Base-by-base conservation (phyloP, 2,888 invertebrate species). In the Agrotis exclamationis region DNA sequence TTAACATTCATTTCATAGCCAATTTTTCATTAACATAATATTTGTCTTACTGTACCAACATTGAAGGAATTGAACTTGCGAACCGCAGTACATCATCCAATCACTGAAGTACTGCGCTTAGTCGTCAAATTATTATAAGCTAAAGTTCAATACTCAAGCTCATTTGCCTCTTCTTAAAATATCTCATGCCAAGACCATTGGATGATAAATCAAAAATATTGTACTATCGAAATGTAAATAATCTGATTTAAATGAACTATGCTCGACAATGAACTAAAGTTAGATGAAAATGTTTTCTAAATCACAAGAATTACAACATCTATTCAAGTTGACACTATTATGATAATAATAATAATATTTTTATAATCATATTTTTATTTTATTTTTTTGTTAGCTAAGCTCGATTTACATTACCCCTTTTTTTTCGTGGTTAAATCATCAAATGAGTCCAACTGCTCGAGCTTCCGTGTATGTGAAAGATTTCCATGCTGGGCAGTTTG, bases 181-280 rank as follows among this genome's bases (percentile, higher is more conserved):
- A 74, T 68, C 73, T 77, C 79, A 77, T 63, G 60, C 64, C 79
- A 51, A 50, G 67, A 65, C 68, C 62, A 54, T 28, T 16, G 56
- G 16, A 59, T 45, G 48, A 24, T 63, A 39, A 50, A 74, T 57
- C 22, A 1, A 54, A 56, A 59, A 47, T 20, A 20, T n/a, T 58
- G 1, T 39, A 18, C 28, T 13, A 56, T 13, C 20, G 45, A 60
- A 47, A 51, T 75, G 50, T 68, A 60, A 67, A 60, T 74, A 74
- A 39, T 54, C 44, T 20, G 39, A 50, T 50, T 74, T 18, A 57
- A 39, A 50, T 64, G 7, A 63, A 74, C 48, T 24, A 56, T 54
- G 28, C 48, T 22, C 48, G 16, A 65, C 28, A 22, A 22, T 6
- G 3, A n/a, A 9, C 20, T 28, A 33, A 47, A 71, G 14, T 18